phyloP scores from a whole-genome alignment of 2,888 invertebrate species.

The Trichopoda pennipes region DNA sequence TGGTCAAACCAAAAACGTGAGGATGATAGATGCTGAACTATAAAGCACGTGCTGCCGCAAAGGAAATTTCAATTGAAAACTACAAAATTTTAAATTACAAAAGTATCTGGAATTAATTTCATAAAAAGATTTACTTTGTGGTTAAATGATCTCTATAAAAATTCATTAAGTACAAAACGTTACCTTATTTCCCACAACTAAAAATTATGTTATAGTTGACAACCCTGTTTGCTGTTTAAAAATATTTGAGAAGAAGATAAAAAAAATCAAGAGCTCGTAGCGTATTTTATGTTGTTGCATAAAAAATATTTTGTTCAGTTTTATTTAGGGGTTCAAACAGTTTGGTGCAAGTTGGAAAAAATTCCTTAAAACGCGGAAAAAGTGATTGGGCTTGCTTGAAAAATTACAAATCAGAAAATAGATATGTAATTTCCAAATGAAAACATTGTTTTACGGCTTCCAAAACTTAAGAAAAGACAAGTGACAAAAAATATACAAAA shows the following conservation, averaged over 20 bases:
- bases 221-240: conserved; percentile 24
- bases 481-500: neutral
- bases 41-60: too few species aligned
- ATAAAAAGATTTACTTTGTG: too few species aligned
- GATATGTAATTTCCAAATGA: conserved; percentile 9
- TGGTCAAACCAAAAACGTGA: too few species aligned
- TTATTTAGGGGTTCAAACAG: conserved; percentile 55
- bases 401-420: conserved; percentile 16
- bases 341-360: conserved; percentile 43
- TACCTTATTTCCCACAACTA: neutral
- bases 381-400: conserved; percentile 16
- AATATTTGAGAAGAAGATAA: neutral
- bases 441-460: conserved; percentile 2
- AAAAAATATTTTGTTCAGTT: conserved; percentile 47
- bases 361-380: conserved; percentile 25
- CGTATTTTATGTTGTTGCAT: conserved; percentile 45
- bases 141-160: too few species aligned
- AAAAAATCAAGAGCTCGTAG: neutral
- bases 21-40: too few species aligned
- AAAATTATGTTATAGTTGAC: conserved; percentile 12
- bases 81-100: too few species aligned
- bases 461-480: neutral
- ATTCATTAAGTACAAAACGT: neutral
- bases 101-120: too few species aligned
- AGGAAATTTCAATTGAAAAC: too few species aligned